Percentiles rank a stretch among this genome's conserved stretches.
phyloP scores from a whole-genome alignment of 2,113 vertebrate species.

The Ancistrus triradiatus region DNA sequence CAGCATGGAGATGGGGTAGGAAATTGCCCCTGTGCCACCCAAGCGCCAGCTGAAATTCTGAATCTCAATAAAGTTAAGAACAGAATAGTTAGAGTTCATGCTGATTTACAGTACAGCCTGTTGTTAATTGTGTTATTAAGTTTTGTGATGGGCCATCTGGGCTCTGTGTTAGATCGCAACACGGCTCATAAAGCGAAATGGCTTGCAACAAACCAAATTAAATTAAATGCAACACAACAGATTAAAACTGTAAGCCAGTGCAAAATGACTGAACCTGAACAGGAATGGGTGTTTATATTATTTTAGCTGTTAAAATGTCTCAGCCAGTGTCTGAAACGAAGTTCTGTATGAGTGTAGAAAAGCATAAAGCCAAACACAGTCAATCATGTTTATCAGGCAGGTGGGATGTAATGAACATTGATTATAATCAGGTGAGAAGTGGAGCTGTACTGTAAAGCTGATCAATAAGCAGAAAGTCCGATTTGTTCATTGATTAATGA shows the following conservation, averaged over 20 bases:
- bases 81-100: too few relatives aligned
- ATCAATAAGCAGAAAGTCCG: not conserved
- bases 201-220: not conserved
- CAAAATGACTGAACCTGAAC: not conserved
- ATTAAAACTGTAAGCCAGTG: not conserved
- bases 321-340: not conserved
- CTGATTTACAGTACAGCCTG: too few relatives aligned
- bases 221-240: not conserved
- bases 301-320: not conserved
- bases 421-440: constrained; percentile 1
- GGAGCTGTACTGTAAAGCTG: not conserved
- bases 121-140: too few relatives aligned
- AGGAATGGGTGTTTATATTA: not conserved
- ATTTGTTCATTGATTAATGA: constrained; percentile 21
- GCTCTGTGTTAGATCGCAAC: not conserved
- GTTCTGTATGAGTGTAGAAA: not conserved
- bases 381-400: not conserved
- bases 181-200: not conserved
- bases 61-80: too few relatives aligned
- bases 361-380: not conserved
- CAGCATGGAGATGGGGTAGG: too few relatives aligned
- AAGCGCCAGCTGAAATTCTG: too few relatives aligned
- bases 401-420: not conserved
- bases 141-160: not conserved
- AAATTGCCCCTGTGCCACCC: too few relatives aligned